phyloP scores from a whole-genome alignment of 2,888 invertebrate species.

The Leptinotarsa rubiginosa region DNA sequence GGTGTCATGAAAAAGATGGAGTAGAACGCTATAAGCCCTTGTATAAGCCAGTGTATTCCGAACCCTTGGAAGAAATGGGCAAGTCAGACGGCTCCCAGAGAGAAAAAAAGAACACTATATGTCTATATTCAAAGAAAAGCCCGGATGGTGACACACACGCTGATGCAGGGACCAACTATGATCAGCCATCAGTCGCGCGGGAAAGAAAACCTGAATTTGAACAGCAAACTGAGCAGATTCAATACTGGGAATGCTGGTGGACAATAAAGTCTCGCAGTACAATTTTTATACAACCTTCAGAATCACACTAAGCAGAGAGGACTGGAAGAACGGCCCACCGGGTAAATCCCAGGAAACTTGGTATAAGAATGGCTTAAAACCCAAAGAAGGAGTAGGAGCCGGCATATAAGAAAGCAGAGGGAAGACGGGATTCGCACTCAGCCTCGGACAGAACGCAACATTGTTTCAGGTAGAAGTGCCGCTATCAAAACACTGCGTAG shows the following conservation, averaged over 20 bases:
- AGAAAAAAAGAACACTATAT: background rate
- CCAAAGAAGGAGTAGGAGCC: background rate
- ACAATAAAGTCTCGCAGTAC: background rate
- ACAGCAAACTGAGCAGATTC: too few species aligned
- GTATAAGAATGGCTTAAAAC: background rate
- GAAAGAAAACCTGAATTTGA: too few species aligned
- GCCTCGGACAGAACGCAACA: slow-evolving; percentile 2
- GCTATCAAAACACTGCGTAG: background rate
- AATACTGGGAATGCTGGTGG: too few species aligned
- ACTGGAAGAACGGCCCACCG: background rate
- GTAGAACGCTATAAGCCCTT: too few species aligned
- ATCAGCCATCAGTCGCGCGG: too few species aligned
- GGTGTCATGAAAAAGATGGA: too few species aligned
- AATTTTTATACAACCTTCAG: background rate
- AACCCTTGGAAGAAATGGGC: too few species aligned
- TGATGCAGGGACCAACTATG: background rate
- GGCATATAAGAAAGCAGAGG: background rate
- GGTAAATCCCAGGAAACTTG: background rate
- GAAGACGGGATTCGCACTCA: background rate
- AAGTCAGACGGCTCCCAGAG: too few species aligned
- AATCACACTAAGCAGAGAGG: background rate
- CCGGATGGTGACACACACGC: background rate
- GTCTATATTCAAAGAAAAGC: background rate
- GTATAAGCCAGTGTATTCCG: too few species aligned
- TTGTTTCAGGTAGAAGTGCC: background rate